Base-by-base conservation (phyloP, 2,113 vertebrate genomes). In the Thalassarche chlororhynchos region DNA sequence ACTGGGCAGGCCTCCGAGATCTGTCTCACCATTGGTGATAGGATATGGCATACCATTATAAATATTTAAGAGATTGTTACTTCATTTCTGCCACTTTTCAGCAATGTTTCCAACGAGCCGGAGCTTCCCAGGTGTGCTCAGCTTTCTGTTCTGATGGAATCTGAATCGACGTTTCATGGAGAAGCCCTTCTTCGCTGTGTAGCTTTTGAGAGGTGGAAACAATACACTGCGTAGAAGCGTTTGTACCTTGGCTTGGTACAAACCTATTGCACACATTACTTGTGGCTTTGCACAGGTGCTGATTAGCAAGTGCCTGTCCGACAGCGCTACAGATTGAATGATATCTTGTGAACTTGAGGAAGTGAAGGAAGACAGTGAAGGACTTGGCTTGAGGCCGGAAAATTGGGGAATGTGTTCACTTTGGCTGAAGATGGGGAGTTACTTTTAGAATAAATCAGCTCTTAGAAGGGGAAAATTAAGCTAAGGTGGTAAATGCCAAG, bases 221-320 rank as follows among this genome's bases (percentile, higher is more conserved):
- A 52, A 14, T 14, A 13, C 2, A 5, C 18, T 31, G 10, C 1
- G 2, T 31, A 36, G 40, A 24, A 47, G n/a, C 2, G 0, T 8
- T 68, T 51, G 21, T 36, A 2, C 0, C 1, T 44, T 66, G 34
- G 12, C 26, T 69, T 78, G 57, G 42, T n/a, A n/a, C n/a, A n/a
- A n/a, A n/a, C n/a, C n/a, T n/a, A 14, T 10, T 9, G 31, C 66
- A 64, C 9, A 10, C 6, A 10, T 6, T 28, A 15, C 26, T 8
- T 6, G 6, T 31, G 52, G 13, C 23, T 92, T 79, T 64, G 69
- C 65, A 74, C 12, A 28, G 34, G 25, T 16, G 25, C 60, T 75
- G 42, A 17, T 40, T 46, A 12, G 15, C 26, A 20, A 24, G 64
- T 40, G 17, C 11, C 69, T 47, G 17, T 29, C 31, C 9, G 15